Evolutionary conservation across 2,113 vertebrate genomes (phyloP).

Genomic region (Siphamia tubifer): DNA sequence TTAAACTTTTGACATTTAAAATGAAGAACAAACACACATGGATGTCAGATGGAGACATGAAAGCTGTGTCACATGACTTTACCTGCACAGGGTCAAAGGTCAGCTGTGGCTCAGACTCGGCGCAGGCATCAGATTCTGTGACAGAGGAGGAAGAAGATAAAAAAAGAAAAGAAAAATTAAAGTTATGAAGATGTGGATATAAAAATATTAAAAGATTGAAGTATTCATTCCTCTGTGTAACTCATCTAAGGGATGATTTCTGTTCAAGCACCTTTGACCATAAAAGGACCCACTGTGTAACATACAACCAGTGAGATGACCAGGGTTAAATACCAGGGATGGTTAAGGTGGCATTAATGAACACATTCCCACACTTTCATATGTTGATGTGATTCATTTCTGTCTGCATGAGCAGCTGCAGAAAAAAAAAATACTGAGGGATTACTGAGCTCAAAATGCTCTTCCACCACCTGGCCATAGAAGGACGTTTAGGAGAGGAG

Average conservation of each 20-base stretch:
- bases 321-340: slow-evolving; percentile 46
- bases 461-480: slow-evolving; percentile 67
- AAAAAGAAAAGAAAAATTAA: neutral
- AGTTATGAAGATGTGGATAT: neutral
- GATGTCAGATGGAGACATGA: no score
- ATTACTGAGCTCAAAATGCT: slow-evolving; percentile 50
- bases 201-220: neutral
- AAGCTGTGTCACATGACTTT: neutral
- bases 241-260: neutral
- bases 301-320: slow-evolving; percentile 1
- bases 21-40: no score
- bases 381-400: slow-evolving; percentile 14
- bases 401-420: slow-evolving; percentile 49
- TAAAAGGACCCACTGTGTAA: slow-evolving; percentile 38
- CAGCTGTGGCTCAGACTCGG: slow-evolving; percentile 18
- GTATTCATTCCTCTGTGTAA: neutral
- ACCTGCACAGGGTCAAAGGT: slow-evolving; percentile 52
- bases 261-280: slow-evolving; percentile 22
- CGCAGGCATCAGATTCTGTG: slow-evolving; percentile 26
- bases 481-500: slow-evolving; percentile 61
- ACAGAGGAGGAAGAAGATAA: neutral
- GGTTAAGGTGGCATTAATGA: slow-evolving; percentile 55
- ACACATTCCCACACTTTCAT: slow-evolving; percentile 22
- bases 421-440: slow-evolving; percentile 49
- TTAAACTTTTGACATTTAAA: no score